Conservation (phyloP, 2,113 vertebrate species). For the Procapra przewalskii region DNA sequence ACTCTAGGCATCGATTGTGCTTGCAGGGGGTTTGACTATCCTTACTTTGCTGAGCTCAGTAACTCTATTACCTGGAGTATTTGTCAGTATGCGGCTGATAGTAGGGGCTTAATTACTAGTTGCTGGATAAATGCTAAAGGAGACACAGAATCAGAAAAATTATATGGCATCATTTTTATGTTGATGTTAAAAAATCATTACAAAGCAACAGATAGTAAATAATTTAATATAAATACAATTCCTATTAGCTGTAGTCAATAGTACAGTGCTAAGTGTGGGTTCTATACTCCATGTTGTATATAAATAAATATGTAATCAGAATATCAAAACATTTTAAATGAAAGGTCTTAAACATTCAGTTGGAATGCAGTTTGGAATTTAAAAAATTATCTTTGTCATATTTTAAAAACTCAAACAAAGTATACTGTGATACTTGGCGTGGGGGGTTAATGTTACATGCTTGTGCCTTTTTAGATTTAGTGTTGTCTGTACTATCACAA, state of each 20-base stretch:
- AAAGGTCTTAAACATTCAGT: not conserved
- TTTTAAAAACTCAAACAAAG: not conserved
- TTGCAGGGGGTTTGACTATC: not conserved
- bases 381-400: constrained; percentile 6
- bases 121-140: not conserved
- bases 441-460: not conserved
- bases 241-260: not conserved
- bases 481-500: not conserved
- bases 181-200: not conserved
- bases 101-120: not conserved
- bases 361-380: constrained; percentile 3
- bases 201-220: not conserved
- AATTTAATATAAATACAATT: constrained; percentile 29
- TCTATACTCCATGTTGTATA: not conserved
- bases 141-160: not conserved
- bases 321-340: constrained; percentile 23
- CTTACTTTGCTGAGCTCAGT: not conserved
- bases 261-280: not conserved
- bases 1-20: not conserved
- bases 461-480: not conserved
- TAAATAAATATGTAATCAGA: not conserved
- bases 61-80: not conserved
- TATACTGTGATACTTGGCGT: not conserved
- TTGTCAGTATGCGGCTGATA: not conserved
- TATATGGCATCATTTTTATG: not conserved